These are phyloP conservation scores for Poeciliopsis presidionis DNA, from an alignment of 2,797 vertebrate species.

Conservation along the genomic window DNA sequence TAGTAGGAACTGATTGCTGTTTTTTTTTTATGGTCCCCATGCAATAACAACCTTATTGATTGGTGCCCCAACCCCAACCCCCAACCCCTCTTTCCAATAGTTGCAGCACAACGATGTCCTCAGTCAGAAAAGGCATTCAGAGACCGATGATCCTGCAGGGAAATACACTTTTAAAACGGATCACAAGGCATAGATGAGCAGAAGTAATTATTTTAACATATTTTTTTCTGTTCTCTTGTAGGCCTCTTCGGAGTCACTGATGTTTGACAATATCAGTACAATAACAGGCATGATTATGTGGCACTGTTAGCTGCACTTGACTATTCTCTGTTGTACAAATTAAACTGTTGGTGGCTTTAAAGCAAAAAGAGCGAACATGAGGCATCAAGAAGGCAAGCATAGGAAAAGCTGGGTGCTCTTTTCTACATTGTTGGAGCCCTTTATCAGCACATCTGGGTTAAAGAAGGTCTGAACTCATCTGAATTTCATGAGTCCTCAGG, in stretches of 20 bases:
- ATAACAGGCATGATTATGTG: neutral
- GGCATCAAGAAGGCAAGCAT: neutral
- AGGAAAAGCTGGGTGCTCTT: conserved; percentile 15
- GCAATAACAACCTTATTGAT: conserved; percentile 4
- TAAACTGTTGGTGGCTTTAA: neutral
- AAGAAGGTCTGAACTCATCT: conserved; percentile 59
- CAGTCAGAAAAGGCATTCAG: neutral
- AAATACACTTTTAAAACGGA: neutral
- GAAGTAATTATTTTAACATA: neutral
- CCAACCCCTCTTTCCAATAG: neutral
- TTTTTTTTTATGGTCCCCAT: conserved; percentile 2
- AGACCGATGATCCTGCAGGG: neutral
- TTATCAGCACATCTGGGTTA: conserved; percentile 60
- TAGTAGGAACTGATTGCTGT: conserved; percentile 1
- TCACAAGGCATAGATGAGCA: neutral
- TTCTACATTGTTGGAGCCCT: conserved; percentile 30
- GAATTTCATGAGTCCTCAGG: conserved; percentile 70
- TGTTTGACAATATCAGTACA: neutral
- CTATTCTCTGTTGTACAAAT: conserved; percentile 1
- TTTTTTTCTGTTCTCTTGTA: neutral
- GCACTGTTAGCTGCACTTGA: neutral
- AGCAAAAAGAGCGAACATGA: conserved; percentile 17
- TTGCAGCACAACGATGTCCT: neutral
- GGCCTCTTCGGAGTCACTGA: neutral
- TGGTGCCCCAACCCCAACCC: too few species aligned